Evolutionary conservation across 2,113 vertebrate genomes (phyloP), one percentile per base, ranked within the genome.

Genomic region (Otolemur garnettii): DNA sequence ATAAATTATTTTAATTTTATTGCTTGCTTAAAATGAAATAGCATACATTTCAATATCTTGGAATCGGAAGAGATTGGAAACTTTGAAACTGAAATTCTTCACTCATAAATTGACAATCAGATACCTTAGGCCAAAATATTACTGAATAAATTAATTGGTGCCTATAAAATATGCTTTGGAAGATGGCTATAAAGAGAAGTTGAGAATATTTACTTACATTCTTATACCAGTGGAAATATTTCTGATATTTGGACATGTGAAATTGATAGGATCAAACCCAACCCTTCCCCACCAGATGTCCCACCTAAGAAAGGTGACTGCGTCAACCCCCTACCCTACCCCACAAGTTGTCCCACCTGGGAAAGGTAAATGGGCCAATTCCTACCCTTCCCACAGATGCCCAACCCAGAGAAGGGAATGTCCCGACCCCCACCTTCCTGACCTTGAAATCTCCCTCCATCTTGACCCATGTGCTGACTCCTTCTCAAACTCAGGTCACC

Each of bases 1-100:
- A 90, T 92, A 85, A 91, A 91, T 81, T 69, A 77, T 90, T 91
- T 93, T 93, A 81, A 93, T 93, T 94, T 96, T 96, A 92, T 94
- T 87, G 87, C 55, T 90, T 87, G 26, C 71, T 96, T 93, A 50
- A 81, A 95, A 95, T 94, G 42, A 86, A 95, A 88, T 88, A 42
- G 93, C 82, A 33, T 88, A 90, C 2, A 86, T 72, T 95, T 85
- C 66, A 59, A 42, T 96, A 74, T 72, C 94, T 86, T 90, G 69
- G 66, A 92, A 81, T 96, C 94, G 86, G 82, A 96, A 91, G 78
- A 91, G 68, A 94, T 60, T 88, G 85, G 71, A 62, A 97, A 64
- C 45, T 86, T 95, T 79, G 62, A 96, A 93, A 92, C 28, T 74
- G 21, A 97, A 97, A 86, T 87, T 59, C 14, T 82, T 72, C 35